Conservation (phyloP, 1,140 invertebrate species). For the Orchestia grillus region DNA sequence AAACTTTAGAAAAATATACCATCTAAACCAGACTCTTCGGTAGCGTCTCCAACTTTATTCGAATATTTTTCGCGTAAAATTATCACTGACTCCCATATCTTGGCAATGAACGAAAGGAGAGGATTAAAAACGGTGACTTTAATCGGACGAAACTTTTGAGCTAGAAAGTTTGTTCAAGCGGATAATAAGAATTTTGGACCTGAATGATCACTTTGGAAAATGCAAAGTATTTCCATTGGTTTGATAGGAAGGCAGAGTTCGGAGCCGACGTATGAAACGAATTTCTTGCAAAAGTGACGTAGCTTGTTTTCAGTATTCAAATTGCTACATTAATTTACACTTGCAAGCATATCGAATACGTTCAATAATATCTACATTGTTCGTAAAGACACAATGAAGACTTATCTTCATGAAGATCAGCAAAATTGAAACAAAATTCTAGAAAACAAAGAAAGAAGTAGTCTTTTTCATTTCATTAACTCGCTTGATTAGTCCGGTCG, state of each 20-base stretch:
- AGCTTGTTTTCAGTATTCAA: neutral
- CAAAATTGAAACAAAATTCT: no score
- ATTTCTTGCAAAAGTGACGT: neutral
- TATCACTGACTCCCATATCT: neutral
- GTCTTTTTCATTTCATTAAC: no score
- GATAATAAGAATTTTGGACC: neutral
- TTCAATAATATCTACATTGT: no score
- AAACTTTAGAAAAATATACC: neutral
- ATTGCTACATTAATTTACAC: neutral
- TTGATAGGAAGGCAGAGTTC: neutral
- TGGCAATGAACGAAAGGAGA: neutral
- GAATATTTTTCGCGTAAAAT: neutral
- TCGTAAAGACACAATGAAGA: no score
- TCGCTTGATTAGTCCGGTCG: no score
- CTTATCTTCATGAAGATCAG: no score
- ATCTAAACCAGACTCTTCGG: neutral
- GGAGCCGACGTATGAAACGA: neutral
- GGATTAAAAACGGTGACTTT: constrained; percentile 5
- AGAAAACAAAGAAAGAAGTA: no score
- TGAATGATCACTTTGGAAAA: constrained; percentile 36
- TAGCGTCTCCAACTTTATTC: neutral
- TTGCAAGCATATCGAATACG: neutral
- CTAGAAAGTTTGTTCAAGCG: neutral
- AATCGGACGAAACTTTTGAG: constrained; percentile 24
- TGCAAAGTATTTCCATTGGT: neutral